Evolutionary conservation across 2,888 invertebrate genomes (phyloP), one percentile per base, ranked within the genome.

Genomic region (Heliothis peltigera): DNA sequence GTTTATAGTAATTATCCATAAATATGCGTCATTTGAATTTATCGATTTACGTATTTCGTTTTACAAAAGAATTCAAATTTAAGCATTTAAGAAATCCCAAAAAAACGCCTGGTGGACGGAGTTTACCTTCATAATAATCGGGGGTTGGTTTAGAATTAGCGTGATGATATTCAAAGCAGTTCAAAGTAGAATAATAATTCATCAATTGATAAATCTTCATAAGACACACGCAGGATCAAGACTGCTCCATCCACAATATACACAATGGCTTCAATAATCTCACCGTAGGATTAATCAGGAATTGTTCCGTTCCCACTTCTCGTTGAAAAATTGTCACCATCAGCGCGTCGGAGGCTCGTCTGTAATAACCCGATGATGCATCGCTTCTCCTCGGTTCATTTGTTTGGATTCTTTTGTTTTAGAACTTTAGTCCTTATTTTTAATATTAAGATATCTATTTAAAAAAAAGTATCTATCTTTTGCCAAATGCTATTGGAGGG

Each of bases 241-340:
- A 77, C 53, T 0, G 0, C 15, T 12, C 68, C 0, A 17, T 12
- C 75, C 82, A 15, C 10, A 4, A 57, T 67, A 75, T 79, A 83
- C 77, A 83, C 79, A 79, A 82, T 80, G 79, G 84, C 87, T 86
- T 90, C 90, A 91, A 93, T 92, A 91, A 84, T 90, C 92, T 89
- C 90, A 87, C 87, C 84, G 90, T 87, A 80, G 92, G 93, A 91
- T 94, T 94, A 94, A 94, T 94, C 94, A 89, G 87, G 87, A 86
- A 92, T 93, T 91, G 93, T 92, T 92, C 86, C 86, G 87, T 89
- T 90, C 87, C 87, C 88, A 86, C 87, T 87, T 86, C 83, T 80
- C 84, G 81, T 85, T 93, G 94, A 95, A 92, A 93, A 93, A 94
- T 93, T 92, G 94, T 93, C 94, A 84, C 92, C 93, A 91, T 94